Evolutionary conservation across 1,140 invertebrate species (phyloP), one percentile per base, ranked within the genome.

Genomic region (Agraylea sexmaculata): DNA sequence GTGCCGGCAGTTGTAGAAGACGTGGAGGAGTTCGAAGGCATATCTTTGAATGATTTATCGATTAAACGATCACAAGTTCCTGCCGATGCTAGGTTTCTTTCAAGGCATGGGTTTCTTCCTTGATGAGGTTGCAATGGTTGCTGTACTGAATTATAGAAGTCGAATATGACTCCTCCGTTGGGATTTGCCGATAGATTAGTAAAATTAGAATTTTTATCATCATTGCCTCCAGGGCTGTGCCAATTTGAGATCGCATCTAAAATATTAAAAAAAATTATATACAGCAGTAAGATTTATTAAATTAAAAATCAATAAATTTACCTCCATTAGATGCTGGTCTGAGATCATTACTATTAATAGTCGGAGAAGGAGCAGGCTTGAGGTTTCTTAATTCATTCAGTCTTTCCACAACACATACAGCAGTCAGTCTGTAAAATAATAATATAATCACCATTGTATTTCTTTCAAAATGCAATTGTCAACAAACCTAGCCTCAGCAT

Each of bases 321-420:
- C 47, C 47, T 25, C 39, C 30, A 21, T 34, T 29, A 16, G 43
- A 36, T 18, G 42, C 43, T 6, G 47, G 47, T 30, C 47, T 40
- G 7, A 49, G 28, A 32, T 49, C 43, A 28, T 49, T 49, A 18
- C 40, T 49, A 32, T 49, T 49, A 13, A 49, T 46, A 19, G 47
- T 49, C 11, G 63, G 64, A 0, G 57, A 60, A 16, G 58, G 57
- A 0, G 53, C 44, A 13, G 56, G 55, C 12, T 67, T 44, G 45
- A 77, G 64, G 18, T 68, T 69, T 31, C 81, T 76, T 33, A 90
- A 61, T 55, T 91, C 86, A 16, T 73, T 65, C 47, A 92, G 70
- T 19, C 89, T 69, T 59, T 92, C 88, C 51, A 88, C 83, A 6
- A 91, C 87, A 62, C 88, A 92, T 5, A 91, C 69, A 2, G 88